A percentile compares a stretch with the other conserved stretches of the same genome.
These are phyloP conservation scores for Pogonophryne albipinna DNA, from an alignment of 2,797 vertebrate genomes.

Conservation along the genomic window DNA sequence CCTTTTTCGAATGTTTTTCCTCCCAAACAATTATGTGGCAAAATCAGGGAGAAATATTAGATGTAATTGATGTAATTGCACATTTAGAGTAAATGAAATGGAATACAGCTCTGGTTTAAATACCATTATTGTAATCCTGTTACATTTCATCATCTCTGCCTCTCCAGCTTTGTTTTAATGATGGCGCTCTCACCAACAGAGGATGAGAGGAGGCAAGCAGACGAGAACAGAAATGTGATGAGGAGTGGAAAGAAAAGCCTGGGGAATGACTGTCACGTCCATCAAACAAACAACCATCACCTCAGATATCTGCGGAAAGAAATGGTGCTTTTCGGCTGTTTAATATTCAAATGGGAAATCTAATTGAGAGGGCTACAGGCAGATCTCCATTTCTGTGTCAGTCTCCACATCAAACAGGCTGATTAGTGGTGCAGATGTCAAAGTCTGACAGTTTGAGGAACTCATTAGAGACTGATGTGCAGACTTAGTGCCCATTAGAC, in stretches of 20 bases:
- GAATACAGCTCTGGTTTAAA: slow-evolving; percentile 48
- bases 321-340: slow-evolving; percentile 39
- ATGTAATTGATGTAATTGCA: slow-evolving; percentile 2
- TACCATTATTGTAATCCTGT: slow-evolving; percentile 59
- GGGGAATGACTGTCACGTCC: slow-evolving; percentile 33
- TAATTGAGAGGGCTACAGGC: slow-evolving; percentile 22
- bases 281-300: slow-evolving; percentile 46
- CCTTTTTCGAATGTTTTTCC: not conserved
- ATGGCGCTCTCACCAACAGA: slow-evolving; percentile 58
- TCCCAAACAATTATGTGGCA: slow-evolving; percentile 14
- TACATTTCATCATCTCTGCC: slow-evolving; percentile 47
- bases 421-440: slow-evolving; percentile 46
- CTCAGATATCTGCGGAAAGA: slow-evolving; percentile 41
- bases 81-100: slow-evolving; percentile 40
- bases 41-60: slow-evolving; percentile 8
- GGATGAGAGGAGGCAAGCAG: slow-evolving; percentile 41
- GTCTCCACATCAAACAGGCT: slow-evolving; percentile 44
- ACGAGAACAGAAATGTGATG: slow-evolving; percentile 32
- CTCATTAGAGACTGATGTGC: slow-evolving; percentile 46
- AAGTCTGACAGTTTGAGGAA: slow-evolving; percentile 41
- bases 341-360: slow-evolving; percentile 47
- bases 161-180: slow-evolving; percentile 53
- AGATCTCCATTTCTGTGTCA: slow-evolving; percentile 36
- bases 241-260: slow-evolving; percentile 29
- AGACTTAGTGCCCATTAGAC: slow-evolving; percentile 31